Base-by-base conservation (phyloP, 2,113 vertebrate species). In the Bagarius yarrelli region DNA sequence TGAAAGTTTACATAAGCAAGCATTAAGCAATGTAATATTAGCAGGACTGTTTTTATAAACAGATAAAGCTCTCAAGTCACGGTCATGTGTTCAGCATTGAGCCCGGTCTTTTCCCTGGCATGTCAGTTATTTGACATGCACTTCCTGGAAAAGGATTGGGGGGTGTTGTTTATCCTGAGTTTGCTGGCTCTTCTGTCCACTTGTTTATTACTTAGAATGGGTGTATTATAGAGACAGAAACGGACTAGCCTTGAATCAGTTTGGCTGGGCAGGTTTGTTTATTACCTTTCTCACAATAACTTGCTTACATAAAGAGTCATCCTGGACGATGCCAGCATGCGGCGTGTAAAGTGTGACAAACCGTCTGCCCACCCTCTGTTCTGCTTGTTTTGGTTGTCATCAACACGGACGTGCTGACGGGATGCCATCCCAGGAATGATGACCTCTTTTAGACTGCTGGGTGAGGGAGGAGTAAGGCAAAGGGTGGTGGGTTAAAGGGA, bases 31-130 rank as follows among this genome's bases (percentile, higher is more conserved):
- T 69, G 59, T 21, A 47, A 82, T 77, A 25, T 25, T 34, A 27
- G 23, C 72, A 5, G 44, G 34, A 15, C 32, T 11, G 73, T 76
- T 80, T 82, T 85, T 82, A 76, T 85, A 85, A 84, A 75, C 11
- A n/a, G 53, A 85, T 79, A 79, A 53, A 72, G 76, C 73, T 44
- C 69, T 74, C 36, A 23, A 69, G 55, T 70, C 55, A 47, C 5
- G 44, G 57, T 81, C 75, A 67, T 81, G 75, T 84, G 75, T 80
- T 73, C 34, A 61, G 40, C 59, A 57, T 36, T 15, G 53, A 55
- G 25, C 50, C 76, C 60, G 78, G 71, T 52, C 40, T 63, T 50
- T 76, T 82, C 84, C n/a, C 59, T 81, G 56, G 71, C 71, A 76
- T 61, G 56, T 25, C n/a, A 9, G 21, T 19, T 77, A 59, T 61